Base-by-base conservation (phyloP, 2,797 vertebrate species). In the Apogon talboti region DNA sequence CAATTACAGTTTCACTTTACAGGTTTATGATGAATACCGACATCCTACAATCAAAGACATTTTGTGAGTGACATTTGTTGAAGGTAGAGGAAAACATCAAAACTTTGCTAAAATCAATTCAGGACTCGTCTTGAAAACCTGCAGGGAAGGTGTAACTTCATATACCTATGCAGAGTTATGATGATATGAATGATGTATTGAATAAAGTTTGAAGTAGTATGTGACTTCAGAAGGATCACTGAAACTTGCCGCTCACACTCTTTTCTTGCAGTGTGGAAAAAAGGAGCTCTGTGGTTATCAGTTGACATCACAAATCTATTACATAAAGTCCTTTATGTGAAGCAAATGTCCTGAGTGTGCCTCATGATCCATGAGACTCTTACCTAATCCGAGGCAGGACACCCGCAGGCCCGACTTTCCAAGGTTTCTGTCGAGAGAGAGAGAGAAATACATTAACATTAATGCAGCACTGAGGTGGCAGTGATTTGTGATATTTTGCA, bases 341-440 rank as follows among this genome's bases (percentile, higher is more conserved):
- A 57, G 46, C 11, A 70, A 78, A 76, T 15, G 24, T 56, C 55
- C 37, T 54, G 40, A 43, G 4, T 53, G 54, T 65, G 47, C 51
- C n/a, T 57, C 4, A 6, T 55, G 51, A 59, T 65, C 3, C 12
- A 42, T 62, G 38, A 55, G 24, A 46, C 28, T 59, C 87, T 96
- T 88, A 99, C 98, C 98, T 83, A 99, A 94, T 79, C 98, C 98
- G 45, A 99, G 95, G 90, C 98, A 99, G 86, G 98, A 99, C 63
- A 99, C 98, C 9, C 97, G 94, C 85, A 99, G 91, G 76, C 98
- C 98, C 0, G 97, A 99, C 87, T 99, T 99, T 50, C 98, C 98
- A 33, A 99, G 95, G 89, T 99, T 99, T 94, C 98, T 99, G 93
- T 74, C 90, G 95, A 91, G 94, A 79, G 86, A 91, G 94, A 79